Evolutionary conservation across 1,140 invertebrate genomes (phyloP).

Genomic region (Drosophila neocordata): DNA sequence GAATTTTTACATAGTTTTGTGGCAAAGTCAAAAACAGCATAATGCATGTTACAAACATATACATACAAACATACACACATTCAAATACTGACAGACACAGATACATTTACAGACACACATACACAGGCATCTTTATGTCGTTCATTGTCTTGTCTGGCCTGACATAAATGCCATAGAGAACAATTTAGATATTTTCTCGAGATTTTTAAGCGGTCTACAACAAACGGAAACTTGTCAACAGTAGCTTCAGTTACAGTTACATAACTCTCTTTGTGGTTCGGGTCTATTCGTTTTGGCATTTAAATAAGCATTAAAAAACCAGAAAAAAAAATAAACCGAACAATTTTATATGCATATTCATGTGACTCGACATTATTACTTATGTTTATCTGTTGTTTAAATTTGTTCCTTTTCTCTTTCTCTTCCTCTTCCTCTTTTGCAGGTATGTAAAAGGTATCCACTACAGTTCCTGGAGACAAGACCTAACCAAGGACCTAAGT

Average conservation of each 20-base stretch:
- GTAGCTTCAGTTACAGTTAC: conserved; percentile 36
- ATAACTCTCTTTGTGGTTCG: conserved; percentile 29
- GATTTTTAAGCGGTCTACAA: conserved; percentile 73
- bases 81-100: not conserved
- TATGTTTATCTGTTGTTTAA: conserved; percentile 63
- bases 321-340: not conserved
- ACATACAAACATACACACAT: conserved; percentile 12
- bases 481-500: conserved; percentile 45
- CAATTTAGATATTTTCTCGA: conserved; percentile 80
- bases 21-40: conserved; percentile 80
- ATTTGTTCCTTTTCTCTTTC: conserved; percentile 39
- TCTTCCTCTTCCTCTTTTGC: conserved; percentile 52
- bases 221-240: conserved; percentile 69
- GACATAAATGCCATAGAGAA: conserved; percentile 77
- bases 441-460: conserved; percentile 51
- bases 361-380: conserved; percentile 67
- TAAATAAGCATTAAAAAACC: conserved; percentile 64
- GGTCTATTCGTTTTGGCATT: conserved; percentile 73
- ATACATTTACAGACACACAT: not conserved
- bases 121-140: conserved; percentile 7
- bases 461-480: conserved; percentile 9
- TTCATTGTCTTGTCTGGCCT: conserved; percentile 20
- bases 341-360: conserved; percentile 61
- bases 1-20: conserved; percentile 73
- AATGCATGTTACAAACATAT: conserved; percentile 64